Conservation (phyloP, 2,888 invertebrate genomes). For the Cantharis nigra region DNA sequence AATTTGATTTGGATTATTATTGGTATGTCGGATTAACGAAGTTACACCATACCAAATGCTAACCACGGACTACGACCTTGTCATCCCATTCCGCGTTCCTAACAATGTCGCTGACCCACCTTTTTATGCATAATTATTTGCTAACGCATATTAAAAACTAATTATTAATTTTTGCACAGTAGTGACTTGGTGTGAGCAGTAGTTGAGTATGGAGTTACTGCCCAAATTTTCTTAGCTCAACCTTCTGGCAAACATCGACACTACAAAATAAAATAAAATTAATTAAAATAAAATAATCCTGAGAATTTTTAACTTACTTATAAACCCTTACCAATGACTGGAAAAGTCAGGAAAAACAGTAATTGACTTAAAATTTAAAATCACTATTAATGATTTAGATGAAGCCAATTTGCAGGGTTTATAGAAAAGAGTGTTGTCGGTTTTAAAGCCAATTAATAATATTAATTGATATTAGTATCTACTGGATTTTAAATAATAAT, state of each 20-base stretch:
- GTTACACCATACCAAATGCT: neutral
- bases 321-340: no score
- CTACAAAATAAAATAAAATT: no score
- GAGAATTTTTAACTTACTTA: no score
- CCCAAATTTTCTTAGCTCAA: no score
- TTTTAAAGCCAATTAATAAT: neutral
- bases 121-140: constrained; percentile 19
- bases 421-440: neutral
- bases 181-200: no score
- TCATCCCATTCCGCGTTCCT: constrained; percentile 42
- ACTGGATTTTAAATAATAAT: neutral
- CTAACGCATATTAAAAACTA: neutral
- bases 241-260: no score
- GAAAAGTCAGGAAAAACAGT: no score
- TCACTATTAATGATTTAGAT: no score
- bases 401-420: no score
- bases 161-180: neutral
- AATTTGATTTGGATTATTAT: neutral
- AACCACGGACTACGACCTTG: constrained; percentile 33
- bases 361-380: no score
- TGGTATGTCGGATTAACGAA: neutral
- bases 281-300: no score
- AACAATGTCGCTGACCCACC: constrained; percentile 45
- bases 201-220: no score
- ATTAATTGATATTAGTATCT: neutral